Conservation (phyloP, 2,797 vertebrate genomes). For the Sparus aurata region DNA sequence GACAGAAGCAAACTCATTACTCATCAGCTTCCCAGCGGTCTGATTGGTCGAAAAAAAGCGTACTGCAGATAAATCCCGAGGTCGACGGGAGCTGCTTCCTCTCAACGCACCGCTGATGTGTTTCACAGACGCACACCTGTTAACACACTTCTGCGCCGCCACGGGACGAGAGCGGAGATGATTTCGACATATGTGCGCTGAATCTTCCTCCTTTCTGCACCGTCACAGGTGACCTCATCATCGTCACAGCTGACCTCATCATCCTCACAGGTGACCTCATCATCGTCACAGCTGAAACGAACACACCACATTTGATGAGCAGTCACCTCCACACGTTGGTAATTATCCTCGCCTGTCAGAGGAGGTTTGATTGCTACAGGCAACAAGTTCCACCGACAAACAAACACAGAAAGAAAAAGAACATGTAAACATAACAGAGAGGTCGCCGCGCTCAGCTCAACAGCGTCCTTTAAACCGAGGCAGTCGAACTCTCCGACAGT, state of each 20-base stretch:
- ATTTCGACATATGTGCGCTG: not conserved
- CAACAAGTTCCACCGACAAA: slow-evolving; percentile 29
- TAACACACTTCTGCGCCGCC: not conserved
- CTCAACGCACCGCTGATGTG: not conserved
- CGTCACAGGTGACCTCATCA: not conserved
- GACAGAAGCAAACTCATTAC: not conserved
- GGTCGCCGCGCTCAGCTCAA: slow-evolving; percentile 25
- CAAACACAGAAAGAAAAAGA: slow-evolving; percentile 6
- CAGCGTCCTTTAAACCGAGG: slow-evolving; percentile 1
- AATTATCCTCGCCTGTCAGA: slow-evolving; percentile 10
- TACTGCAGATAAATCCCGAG: not conserved
- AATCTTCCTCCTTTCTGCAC: slow-evolving; percentile 11
- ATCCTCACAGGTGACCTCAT: slow-evolving; percentile 1
- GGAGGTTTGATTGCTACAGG: slow-evolving; percentile 47
- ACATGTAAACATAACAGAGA: slow-evolving; percentile 61
- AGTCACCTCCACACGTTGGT: not conserved
- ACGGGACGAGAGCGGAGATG: slow-evolving; percentile 5
- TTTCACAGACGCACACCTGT: slow-evolving; percentile 19
- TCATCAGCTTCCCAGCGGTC: not conserved
- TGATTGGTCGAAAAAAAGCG: not conserved
- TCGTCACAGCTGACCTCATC: slow-evolving; percentile 1
- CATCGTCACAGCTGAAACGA: not conserved
- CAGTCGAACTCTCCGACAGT: not conserved
- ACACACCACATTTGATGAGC: not conserved
- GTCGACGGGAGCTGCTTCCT: not conserved